Base-by-base conservation (phyloP, 1,140 invertebrate species). In the Megathymus violae region DNA sequence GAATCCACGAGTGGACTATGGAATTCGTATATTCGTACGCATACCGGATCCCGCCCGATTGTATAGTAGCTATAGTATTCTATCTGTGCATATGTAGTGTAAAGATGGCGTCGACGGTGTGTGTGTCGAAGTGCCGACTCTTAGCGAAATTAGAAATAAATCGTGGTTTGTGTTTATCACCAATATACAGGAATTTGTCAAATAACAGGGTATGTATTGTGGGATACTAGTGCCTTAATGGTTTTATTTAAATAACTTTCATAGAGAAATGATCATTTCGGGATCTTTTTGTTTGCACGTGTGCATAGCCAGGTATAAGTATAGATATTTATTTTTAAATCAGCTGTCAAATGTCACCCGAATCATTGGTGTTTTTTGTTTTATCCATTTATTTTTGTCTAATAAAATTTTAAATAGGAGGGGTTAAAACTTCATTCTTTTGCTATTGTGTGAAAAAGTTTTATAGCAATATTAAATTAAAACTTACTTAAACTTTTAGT, bases 51-150 rank as follows among this genome's bases (percentile, higher is more conserved):
- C 64, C 50, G 46, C 17, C 16, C 15, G 13, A 52, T 47, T 63
- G 27, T 73, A 69, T 71, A 68, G 68, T 74, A 70, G 47, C 41
- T 67, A 65, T 40, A 62, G 34, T 50, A 41, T 4, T 17, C 15
- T 46, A 27, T 7, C 44, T 76, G 67, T 76, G 74, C 69, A 69
- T 76, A 78, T 76, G 83, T 89, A 86, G 86, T 88, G 83, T 83
- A 88, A 91, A 91, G 87, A 91, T 91, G 90, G 88, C 90, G 90
- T 90, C 90, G 79, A 88, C 88, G 80, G 86, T 91, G 84, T 91
- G 88, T 85, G 88, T 88, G 80, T 91, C 88, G 78, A 85, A 82
- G 73, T 91, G 90, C 88, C 87, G 88, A 88, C 81, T 91, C 62
- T 85, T 91, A 85, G 79, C 85, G 71, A 91, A 91, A 91, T 86